phyloP scores from a whole-genome alignment of 2,113 vertebrate species.

The Anguilla japonica region DNA sequence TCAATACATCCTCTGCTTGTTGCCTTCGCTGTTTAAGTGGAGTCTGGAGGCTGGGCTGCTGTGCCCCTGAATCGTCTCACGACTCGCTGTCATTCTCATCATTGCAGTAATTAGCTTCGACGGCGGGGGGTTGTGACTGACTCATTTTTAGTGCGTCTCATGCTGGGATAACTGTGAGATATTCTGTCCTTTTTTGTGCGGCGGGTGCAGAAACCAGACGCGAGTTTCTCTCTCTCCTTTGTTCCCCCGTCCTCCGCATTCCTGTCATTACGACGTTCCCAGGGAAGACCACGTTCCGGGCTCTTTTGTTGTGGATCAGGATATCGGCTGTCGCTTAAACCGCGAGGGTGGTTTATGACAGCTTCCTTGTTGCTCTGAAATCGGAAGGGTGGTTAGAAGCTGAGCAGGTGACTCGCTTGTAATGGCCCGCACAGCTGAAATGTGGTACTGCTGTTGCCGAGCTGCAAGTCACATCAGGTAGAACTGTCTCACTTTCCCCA shows the following conservation, averaged over 20 bases:
- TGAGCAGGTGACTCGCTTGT: not conserved
- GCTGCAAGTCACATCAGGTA: not conserved
- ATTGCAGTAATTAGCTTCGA: not conserved
- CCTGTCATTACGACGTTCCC: not conserved
- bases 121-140: not conserved
- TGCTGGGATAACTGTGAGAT: slow-evolving; percentile 2
- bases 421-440: not conserved
- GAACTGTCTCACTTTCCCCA: not conserved
- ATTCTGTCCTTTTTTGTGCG: not conserved
- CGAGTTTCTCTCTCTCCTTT: not conserved
- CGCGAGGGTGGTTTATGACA: not conserved
- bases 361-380: not conserved
- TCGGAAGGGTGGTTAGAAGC: not conserved
- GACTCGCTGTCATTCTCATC: not conserved
- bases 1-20: no score
- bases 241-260: not conserved
- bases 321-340: not conserved
- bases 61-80: not conserved
- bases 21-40: not conserved
- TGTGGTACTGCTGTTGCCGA: not conserved
- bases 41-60: not conserved
- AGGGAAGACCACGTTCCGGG: not conserved
- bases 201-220: not conserved
- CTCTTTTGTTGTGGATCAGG: not conserved
- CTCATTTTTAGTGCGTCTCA: not conserved